A percentile compares a stretch with the other conserved stretches of the same genome.
phyloP scores from a whole-genome alignment of 2,797 vertebrate species.

The Ctenosaura bakeri region DNA sequence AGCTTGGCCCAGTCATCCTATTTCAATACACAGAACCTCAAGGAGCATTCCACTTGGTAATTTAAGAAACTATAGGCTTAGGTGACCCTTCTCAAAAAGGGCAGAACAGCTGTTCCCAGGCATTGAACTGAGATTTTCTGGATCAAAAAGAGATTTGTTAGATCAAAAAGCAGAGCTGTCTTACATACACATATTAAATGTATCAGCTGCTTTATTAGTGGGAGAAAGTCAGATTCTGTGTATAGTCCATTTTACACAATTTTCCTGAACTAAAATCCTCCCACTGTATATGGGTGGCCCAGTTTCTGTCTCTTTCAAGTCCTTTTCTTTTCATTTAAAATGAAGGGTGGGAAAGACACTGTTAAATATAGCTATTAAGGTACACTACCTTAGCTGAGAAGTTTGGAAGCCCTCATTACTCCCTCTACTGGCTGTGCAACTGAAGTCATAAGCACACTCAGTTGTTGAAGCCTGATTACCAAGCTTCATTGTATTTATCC shows the following conservation, averaged over 20 bases:
- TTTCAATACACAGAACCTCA: background rate
- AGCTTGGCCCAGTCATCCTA: background rate
- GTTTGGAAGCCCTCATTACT: background rate
- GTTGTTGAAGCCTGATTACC: background rate
- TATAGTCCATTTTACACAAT: background rate
- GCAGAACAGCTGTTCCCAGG: background rate
- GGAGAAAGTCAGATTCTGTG: background rate
- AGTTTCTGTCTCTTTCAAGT: conserved; percentile 6
- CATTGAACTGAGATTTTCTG: conserved; percentile 1
- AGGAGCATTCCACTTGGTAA: conserved; percentile 20
- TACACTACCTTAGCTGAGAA: background rate
- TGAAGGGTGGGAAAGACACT: background rate
- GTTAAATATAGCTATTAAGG: conserved; percentile 1
- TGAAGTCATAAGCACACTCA: background rate
- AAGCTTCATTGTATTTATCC: background rate
- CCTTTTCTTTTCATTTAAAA: conserved; percentile 13
- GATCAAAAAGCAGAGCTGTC: background rate
- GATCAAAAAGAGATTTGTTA: conserved; percentile 15
- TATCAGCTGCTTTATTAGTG: background rate
- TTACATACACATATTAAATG: conserved; percentile 20
- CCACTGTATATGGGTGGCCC: background rate
- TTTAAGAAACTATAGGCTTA: background rate
- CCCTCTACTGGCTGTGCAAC: background rate
- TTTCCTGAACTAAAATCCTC: background rate
- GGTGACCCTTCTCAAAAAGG: background rate